Base-by-base conservation (phyloP, 30 jellyfish, hydroid and myxozoan genomes). In the Aurelia sp. region DNA sequence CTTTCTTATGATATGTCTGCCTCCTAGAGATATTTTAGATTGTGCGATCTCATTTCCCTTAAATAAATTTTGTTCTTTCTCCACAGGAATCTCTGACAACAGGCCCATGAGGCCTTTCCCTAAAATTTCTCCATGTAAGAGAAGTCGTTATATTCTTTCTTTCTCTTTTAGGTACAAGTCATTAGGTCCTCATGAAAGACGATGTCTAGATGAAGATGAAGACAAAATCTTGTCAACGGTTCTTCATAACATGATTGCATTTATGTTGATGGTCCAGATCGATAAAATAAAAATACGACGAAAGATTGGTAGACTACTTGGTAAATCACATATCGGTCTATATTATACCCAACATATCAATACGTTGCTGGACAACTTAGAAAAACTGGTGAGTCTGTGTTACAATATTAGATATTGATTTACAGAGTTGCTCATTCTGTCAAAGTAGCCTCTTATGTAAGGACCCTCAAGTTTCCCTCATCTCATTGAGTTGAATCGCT, bases 171-270 rank as follows among this genome's bases (percentile, higher is more conserved):
- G 98, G 74, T 92, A 92, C 81, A 87, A 87, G 50, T 68, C 96
- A 2, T 72, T 92, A 44, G 83, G 91, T 11, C 81, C 86, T 33
- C 75, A 67, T 18, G 98, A 92, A 66, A 74, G 89, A 31, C 82
- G 84, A 20, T 78, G 87, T n/a, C 84, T 92, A 1, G 98, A 87
- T 64, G 98, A 92, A 79, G 97, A 92, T 73, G 98, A 92, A 70
- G 98, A 92, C 64, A 82, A 78, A 52, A 23, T 92, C 9, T 86
- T 92, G 0, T 96, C 90, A 6, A 50, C 91, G 4, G 55, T 88
- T 17, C 88, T 92, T 17, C 98, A 92, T 50, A 92, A 92, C 65
- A 87, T 92, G 97, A 76, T 92, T 48, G 86, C 97, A 13, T 92
- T 65, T 72, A 92, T 92, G 98, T 59, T 87, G 31, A 67, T 82